Evolutionary conservation across 92 coral and sea anemone species (phyloP).

Genomic region (Anthopleura xanthogrammica): DNA sequence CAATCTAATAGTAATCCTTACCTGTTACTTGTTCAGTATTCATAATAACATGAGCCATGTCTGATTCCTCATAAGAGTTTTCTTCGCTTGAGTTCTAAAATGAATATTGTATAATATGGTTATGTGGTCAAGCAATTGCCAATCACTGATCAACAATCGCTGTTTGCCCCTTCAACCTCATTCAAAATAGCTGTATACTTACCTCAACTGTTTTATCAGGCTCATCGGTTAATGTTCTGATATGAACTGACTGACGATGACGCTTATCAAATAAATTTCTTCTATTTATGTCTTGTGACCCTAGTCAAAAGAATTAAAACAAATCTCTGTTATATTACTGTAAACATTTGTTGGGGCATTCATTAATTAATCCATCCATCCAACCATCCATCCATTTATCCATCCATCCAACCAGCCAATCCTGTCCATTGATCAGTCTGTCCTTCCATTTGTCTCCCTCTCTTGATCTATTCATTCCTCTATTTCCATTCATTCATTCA

Average conservation of each 20-base stretch:
- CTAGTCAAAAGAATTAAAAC: not conserved
- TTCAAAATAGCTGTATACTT: no score
- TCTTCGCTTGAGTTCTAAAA: constrained; percentile 25
- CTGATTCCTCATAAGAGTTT: constrained; percentile 51
- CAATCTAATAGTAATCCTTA: not conserved
- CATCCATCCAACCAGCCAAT: no score
- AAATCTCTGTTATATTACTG: not conserved
- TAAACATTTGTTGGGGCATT: not conserved
- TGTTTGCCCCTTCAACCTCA: no score
- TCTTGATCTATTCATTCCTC: no score
- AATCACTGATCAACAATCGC: no score
- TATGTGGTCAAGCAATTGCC: no score
- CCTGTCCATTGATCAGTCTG: no score
- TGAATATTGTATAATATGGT: not conserved
- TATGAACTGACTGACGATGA: not conserved
- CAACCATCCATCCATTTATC: no score
- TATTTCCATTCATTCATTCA: no score
- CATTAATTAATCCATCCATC: no score
- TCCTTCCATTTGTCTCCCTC: no score
- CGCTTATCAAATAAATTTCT: not conserved
- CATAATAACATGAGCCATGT: constrained; percentile 75
- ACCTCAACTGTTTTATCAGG: constrained; percentile 2
- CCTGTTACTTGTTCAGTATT: constrained; percentile 84
- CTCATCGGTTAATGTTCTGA: constrained; percentile 15
- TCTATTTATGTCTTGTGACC: not conserved